These are phyloP conservation scores for Conger conger DNA, from an alignment of 2,113 vertebrate species.

Conservation along the genomic window DNA sequence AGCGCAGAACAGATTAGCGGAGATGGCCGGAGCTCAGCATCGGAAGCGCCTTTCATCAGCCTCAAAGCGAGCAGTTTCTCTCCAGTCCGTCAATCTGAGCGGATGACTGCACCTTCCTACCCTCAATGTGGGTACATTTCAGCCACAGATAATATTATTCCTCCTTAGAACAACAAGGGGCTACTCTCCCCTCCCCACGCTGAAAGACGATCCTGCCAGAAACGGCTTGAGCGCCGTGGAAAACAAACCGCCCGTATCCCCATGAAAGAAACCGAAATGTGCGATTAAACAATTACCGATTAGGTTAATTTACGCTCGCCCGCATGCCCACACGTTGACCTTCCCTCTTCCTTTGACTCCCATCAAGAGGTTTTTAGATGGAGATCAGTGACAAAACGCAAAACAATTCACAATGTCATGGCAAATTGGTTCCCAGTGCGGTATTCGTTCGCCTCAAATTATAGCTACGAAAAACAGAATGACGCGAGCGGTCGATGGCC, in stretches of 20 bases:
- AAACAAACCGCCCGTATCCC: background rate
- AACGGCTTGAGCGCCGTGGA: background rate
- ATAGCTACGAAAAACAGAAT: background rate
- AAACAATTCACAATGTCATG: constrained; percentile 10
- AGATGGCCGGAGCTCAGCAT: background rate
- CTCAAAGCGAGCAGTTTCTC: background rate
- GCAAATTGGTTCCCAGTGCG: constrained; percentile 8
- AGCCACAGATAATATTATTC: constrained; percentile 24
- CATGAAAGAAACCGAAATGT: background rate
- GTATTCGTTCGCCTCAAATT: background rate
- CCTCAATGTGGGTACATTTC: constrained; percentile 27
- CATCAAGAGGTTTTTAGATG: background rate
- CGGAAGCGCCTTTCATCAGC: constrained; percentile 13
- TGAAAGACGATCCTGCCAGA: constrained; percentile 21
- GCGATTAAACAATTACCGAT: constrained; percentile 24
- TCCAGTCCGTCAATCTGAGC: background rate
- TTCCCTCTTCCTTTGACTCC: background rate
- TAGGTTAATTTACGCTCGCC: background rate
- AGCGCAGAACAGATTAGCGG: constrained; percentile 10
- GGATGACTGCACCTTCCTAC: constrained; percentile 3
- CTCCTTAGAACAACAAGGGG: constrained; percentile 19
- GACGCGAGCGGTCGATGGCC: background rate
- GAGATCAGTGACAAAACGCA: background rate
- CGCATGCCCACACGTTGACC: background rate
- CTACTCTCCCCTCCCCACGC: background rate